These are phyloP conservation scores for Hermetia illucens DNA, from an alignment of 1,140 invertebrate species.

Conservation along the genomic window DNA sequence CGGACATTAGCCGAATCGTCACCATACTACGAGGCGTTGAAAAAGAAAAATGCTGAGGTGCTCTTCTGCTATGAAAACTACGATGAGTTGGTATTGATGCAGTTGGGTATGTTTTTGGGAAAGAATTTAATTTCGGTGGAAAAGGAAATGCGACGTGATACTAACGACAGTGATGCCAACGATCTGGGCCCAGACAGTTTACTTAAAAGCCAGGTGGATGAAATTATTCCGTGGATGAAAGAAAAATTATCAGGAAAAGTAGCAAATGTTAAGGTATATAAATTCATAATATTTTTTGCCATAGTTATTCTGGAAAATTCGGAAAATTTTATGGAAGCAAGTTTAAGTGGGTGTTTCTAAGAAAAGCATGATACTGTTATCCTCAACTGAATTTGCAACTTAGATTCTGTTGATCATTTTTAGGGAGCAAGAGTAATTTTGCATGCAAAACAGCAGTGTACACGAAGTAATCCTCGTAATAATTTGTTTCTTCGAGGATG, in stretches of 20 bases:
- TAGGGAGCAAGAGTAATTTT: no score
- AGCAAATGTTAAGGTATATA: conserved; percentile 56
- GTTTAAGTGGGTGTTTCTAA: no score
- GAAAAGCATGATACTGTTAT: no score
- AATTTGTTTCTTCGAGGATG: no score
- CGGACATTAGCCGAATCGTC: conserved; percentile 81
- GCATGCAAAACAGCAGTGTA: no score
- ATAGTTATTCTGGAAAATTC: no score
- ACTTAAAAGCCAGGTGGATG: conserved; percentile 54
- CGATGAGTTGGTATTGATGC: conserved; percentile 88
- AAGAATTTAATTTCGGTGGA: conserved; percentile 79
- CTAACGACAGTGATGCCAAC: conserved; percentile 40
- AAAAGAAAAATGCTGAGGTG: conserved; percentile 77
- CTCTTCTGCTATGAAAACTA: conserved; percentile 92
- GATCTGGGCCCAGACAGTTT: conserved; percentile 48
- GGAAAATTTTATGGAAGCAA: no score
- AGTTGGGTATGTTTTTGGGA: conserved; percentile 69
- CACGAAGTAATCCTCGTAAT: no score
- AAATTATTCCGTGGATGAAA: conserved; percentile 66
- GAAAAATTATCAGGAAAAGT: conserved; percentile 62
- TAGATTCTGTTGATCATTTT: no score
- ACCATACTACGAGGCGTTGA: conserved; percentile 88
- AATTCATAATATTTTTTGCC: no score
- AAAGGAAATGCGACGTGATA: conserved; percentile 77
- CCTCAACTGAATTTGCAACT: no score